Base-by-base conservation (phyloP, 2,797 vertebrate genomes). In the Apodemus agrarius region DNA sequence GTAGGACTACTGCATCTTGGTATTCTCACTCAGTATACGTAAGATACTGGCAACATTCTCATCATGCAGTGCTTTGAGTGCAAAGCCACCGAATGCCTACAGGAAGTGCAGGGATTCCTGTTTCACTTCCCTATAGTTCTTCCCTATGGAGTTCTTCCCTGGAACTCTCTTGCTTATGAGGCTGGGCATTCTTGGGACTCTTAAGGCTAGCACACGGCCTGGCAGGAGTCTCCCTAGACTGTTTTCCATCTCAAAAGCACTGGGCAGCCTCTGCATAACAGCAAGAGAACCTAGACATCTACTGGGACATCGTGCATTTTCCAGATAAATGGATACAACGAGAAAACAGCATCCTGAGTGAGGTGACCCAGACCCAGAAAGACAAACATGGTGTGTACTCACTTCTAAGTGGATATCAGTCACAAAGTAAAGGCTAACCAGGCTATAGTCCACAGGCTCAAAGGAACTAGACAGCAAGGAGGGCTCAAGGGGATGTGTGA, bases 41-140 rank as follows among this genome's bases (percentile, higher is more conserved):
- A 26, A 99, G 99, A 74, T 99, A 99, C 98, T 99, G 99, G 99
- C 98, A 98, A 76, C 99, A 99, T 98, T 99, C 99, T 93, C 98
- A 97, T 92, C 99, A 99, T 91, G 99, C 99, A 2, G 99, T 99
- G 99, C 95, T 98, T 92, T 99, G 99, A 99, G 98, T 99, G 98
- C 98, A 96, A 78, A 99, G 98, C 81, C 99, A 99, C 98, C 98
- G 91, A 98, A 40, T 0, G 99, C 99, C 97, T 99, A 99, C 97
- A 97, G 92, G 67, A 99, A 98, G 98, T 99, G 99, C 31, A 5
- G 99, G 93, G 98, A 98, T 92, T 99, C 98, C 6, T 98, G 98
- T 3, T 98, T 98, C n/a, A 89, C 69, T 65, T 97, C 97, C 0
- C 74, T 96, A 0, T 97, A 97, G 98, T 74, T 93, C 95, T 97